These are phyloP conservation scores for Phoxinus dragarum DNA, from an alignment of 2,797 vertebrate species.

Conservation along the genomic window DNA sequence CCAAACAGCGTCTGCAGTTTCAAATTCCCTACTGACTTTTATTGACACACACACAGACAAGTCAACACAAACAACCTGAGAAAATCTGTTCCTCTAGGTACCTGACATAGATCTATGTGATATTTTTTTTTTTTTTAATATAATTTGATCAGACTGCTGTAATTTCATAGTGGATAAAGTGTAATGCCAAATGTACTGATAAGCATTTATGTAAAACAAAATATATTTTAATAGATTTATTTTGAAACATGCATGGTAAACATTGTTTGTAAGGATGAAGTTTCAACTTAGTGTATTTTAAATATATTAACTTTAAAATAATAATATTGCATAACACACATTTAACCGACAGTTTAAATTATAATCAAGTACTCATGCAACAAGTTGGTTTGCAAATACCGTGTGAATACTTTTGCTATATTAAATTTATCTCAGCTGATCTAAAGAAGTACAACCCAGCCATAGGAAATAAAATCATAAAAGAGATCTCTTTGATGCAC, in stretches of 20 bases:
- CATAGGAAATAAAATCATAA: background rate
- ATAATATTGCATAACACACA: too few species aligned
- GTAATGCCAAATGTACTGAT: background rate
- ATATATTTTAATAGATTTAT: background rate
- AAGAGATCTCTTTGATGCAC: background rate
- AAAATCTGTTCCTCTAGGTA: background rate
- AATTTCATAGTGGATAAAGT: background rate
- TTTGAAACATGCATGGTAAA: background rate
- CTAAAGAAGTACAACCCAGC: background rate
- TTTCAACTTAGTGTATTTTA: too few species aligned
- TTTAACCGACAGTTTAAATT: too few species aligned
- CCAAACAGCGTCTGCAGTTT: constrained; percentile 15
- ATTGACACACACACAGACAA: constrained; percentile 10
- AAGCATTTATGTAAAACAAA: background rate
- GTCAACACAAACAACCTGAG: background rate
- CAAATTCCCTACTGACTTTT: background rate
- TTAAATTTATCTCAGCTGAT: background rate
- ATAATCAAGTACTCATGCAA: too few species aligned
- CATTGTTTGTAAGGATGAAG: too few species aligned
- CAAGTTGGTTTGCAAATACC: background rate
- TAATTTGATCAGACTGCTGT: background rate
- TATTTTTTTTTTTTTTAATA: background rate
- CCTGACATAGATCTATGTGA: background rate
- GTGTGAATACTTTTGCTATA: background rate
- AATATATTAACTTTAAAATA: too few species aligned